Conservation (phyloP, 2,113 vertebrate genomes). For the Chelonoidis abingdonii region DNA sequence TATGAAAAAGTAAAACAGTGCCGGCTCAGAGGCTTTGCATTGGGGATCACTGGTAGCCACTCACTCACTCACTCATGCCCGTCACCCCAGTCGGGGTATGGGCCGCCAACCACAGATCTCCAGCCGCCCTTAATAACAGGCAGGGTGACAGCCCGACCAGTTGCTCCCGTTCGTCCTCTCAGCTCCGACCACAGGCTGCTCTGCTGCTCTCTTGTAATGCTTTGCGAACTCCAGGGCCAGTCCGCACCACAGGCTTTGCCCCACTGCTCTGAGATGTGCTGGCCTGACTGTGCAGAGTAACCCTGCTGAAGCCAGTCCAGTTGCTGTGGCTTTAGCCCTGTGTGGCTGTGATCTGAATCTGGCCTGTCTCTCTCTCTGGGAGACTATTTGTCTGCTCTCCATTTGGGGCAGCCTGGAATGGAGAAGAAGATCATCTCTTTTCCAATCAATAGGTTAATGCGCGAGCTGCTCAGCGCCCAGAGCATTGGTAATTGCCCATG, state of each 20-base stretch:
- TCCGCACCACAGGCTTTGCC: background rate
- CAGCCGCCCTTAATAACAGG: background rate
- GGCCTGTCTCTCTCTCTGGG: rapidly evolving
- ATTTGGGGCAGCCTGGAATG: background rate
- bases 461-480: background rate
- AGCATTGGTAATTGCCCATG: rapidly evolving
- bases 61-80: no score
- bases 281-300: rapidly evolving
- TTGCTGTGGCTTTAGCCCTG: rapidly evolving
- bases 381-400: background rate
- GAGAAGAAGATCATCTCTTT: background rate
- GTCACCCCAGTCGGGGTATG: no score
- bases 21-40: background rate
- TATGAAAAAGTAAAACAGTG: rapidly evolving
- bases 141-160: background rate
- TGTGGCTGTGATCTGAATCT: background rate
- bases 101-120: no score
- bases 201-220: background rate
- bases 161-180: background rate
- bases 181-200: background rate
- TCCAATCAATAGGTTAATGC: rapidly evolving
- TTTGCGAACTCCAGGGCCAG: background rate
- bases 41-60: background rate
- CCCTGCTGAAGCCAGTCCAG: background rate
- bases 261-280: background rate